Conservation (phyloP, 1,140 invertebrate genomes). For the Pogonognathellus flavescens region DNA sequence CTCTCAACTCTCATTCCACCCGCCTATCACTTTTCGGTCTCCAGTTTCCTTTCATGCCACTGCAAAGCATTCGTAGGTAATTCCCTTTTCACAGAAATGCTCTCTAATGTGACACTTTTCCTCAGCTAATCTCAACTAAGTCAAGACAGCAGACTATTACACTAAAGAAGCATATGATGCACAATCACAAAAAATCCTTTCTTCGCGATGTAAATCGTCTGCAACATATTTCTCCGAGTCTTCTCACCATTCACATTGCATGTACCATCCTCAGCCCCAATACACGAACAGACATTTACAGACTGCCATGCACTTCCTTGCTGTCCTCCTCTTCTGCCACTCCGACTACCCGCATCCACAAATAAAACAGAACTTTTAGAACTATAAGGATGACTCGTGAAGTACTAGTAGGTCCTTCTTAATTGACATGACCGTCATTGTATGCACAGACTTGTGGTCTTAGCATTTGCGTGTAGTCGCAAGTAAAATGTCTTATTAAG, state of each 20-base stretch:
- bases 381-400: too few species aligned
- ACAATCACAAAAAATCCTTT: not conserved
- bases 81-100: conserved; percentile 9
- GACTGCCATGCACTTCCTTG: too few species aligned
- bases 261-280: too few species aligned
- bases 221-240: not conserved
- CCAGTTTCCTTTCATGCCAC: not conserved
- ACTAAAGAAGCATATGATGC: not conserved
- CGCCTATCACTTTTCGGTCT: conserved; percentile 14
- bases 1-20: conserved; percentile 24
- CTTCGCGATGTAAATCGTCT: not conserved
- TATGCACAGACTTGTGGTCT: too few species aligned
- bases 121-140: not conserved
- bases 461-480: too few species aligned
- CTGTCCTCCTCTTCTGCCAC: not conserved
- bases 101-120: not conserved
- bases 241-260: not conserved
- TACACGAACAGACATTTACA: too few species aligned
- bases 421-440: too few species aligned
- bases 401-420: too few species aligned
- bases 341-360: not conserved
- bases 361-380: too few species aligned
- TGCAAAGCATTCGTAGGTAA: not conserved
- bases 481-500: too few species aligned
- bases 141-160: not conserved